Base-by-base conservation (phyloP, 2,888 invertebrate genomes). In the Tipula lateralis region DNA sequence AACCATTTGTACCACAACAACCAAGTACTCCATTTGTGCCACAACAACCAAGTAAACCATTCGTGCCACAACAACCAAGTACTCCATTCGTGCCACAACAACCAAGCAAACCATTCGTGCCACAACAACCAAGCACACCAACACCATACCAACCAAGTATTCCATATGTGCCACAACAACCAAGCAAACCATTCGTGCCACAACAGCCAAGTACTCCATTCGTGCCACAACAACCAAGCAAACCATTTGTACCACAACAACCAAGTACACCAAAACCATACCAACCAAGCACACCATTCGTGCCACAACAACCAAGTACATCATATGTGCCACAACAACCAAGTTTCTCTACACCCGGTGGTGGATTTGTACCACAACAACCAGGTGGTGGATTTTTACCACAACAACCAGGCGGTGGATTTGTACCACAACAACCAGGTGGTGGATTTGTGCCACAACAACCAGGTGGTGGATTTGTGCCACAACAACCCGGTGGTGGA, bases 221-320 rank as follows among this genome's bases (percentile, higher is more conserved):
- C 86, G 16, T 30, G 36, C 86, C 86, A n/a, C 85, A 85, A n/a
- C 84, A 86, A 44, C 86, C 86, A 6, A 50, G 84, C 34, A 24
- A 81, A 34, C 12, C 13, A 32, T 66, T 30, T 82, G 82, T 19
- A 7, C 66, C 83, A 44, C 84, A 82, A 30, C 19, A 83, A n/a
- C 32, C 84, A 44, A 19, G 84, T 19, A 39, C n/a, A n/a, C 86
- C 24, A 34, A 39, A n/a, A n/a, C 86, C 86, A 12, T 85, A 85
- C 6, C 84, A 86, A 44, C 86, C 86, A 7, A n/a, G n/a, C n/a
- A n/a, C n/a, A n/a, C n/a, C n/a, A n/a, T n/a, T n/a, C n/a, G n/a
- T n/a, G 7, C 86, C 86, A 12, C 85, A 85, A 12, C 84, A 86
- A 44, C 86, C 86, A 7, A 3, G 82, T 30, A 80, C 12, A 16